phyloP scores from a whole-genome alignment of 2,888 invertebrate genomes.

The Osmoderma eremita region DNA sequence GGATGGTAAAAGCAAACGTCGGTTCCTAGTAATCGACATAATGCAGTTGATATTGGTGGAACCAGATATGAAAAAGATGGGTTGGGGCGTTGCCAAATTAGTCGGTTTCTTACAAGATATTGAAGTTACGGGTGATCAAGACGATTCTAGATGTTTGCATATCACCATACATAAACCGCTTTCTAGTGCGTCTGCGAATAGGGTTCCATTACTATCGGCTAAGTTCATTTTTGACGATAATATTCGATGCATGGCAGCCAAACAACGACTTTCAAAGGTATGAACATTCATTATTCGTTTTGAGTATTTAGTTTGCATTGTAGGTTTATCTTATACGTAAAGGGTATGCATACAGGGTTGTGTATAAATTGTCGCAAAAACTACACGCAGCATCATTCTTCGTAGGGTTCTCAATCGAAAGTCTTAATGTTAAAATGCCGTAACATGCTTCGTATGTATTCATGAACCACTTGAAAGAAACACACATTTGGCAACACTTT shows the following conservation, averaged over 20 bases:
- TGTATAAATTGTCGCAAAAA: no score
- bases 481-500: no score
- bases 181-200: slow-evolving; percentile 71
- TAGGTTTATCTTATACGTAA: no score
- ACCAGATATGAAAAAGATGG: slow-evolving; percentile 92
- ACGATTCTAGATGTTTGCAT: slow-evolving; percentile 94
- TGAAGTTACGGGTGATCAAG: slow-evolving; percentile 94
- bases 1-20: slow-evolving; percentile 86
- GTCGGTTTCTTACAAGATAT: slow-evolving; percentile 96
- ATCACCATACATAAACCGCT: slow-evolving; percentile 89
- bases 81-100: slow-evolving; percentile 98
- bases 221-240: slow-evolving; percentile 99
- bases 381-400: no score
- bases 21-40: slow-evolving; percentile 96
- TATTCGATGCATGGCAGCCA: slow-evolving; percentile 98
- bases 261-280: slow-evolving; percentile 86
- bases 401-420: no score
- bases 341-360: no score
- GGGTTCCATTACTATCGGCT: slow-evolving; percentile 84
- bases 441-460: no score
- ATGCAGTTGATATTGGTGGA: slow-evolving; percentile 97
- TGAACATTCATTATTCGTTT: slow-evolving; percentile 1
- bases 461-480: no score
- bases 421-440: no score
- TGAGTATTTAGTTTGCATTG: no score